phyloP scores from a whole-genome alignment of 2,797 vertebrate species.

The Chaetodon trifasciatus region DNA sequence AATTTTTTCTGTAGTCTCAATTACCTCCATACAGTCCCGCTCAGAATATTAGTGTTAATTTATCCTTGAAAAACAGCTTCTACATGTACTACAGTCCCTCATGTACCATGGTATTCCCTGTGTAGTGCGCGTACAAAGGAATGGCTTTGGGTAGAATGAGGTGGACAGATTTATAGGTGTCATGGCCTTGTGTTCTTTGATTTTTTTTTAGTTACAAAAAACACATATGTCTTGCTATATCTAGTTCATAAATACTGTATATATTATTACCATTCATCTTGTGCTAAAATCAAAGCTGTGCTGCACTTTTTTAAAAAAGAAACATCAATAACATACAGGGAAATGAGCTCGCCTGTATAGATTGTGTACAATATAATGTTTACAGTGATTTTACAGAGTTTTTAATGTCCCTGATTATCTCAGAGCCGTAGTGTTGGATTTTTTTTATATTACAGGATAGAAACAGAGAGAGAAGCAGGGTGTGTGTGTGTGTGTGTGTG shows the following conservation, averaged over 20 bases:
- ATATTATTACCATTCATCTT: slow-evolving; percentile 76
- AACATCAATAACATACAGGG: slow-evolving; percentile 69
- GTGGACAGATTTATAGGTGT: slow-evolving; percentile 38
- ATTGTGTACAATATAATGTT: slow-evolving; percentile 63
- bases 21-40: slow-evolving; percentile 39
- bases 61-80: slow-evolving; percentile 32
- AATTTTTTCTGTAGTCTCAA: slow-evolving; percentile 53
- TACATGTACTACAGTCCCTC: slow-evolving; percentile 25
- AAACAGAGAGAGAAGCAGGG: slow-evolving; percentile 20
- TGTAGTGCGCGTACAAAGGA: slow-evolving; percentile 61
- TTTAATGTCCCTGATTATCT: slow-evolving; percentile 70
- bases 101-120: slow-evolving; percentile 41
- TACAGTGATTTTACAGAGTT: slow-evolving; percentile 74
- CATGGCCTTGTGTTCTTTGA: slow-evolving; percentile 47
- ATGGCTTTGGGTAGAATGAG: slow-evolving; percentile 55
- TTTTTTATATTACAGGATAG: slow-evolving; percentile 48
- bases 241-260: slow-evolving; percentile 78
- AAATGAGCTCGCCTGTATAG: slow-evolving; percentile 53
- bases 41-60: slow-evolving; percentile 50
- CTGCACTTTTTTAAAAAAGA: slow-evolving; percentile 66
- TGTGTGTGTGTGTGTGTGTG: neutral
- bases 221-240: slow-evolving; percentile 65
- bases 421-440: slow-evolving; percentile 44
- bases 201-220: slow-evolving; percentile 67
- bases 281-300: slow-evolving; percentile 81